These are phyloP conservation scores for Pseudolycoriella hygida DNA, from an alignment of 2,888 invertebrate species.

Conservation along the genomic window DNA sequence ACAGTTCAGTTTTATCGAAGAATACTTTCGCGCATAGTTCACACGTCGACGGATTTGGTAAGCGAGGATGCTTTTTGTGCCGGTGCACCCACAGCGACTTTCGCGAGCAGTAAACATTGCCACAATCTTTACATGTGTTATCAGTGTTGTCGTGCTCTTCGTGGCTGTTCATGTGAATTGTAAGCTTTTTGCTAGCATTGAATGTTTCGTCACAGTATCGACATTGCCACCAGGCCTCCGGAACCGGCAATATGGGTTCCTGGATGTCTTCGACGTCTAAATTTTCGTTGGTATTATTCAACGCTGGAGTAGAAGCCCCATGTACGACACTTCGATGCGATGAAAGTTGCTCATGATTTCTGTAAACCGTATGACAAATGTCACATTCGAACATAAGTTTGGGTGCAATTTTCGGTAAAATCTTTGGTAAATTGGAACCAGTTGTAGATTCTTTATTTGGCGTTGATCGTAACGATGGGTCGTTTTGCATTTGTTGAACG, in stretches of 20 bases:
- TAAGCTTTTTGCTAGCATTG: conserved; percentile 28
- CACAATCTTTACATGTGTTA: conserved; percentile 30
- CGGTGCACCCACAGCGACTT: conserved; percentile 31
- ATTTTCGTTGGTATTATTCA: not conserved
- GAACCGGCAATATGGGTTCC: conserved; percentile 6
- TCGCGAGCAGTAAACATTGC: conserved; percentile 28
- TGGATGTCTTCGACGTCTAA: conserved; percentile 5
- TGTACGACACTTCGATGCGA: conserved; percentile 25
- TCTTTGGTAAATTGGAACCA: not conserved
- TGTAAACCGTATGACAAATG: conserved; percentile 26
- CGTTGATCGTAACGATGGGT: conserved; percentile 4
- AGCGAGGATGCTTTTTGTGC: conserved; percentile 29
- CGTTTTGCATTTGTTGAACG: conserved; percentile 6
- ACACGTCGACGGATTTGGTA: conserved; percentile 26
- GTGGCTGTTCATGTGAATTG: conserved; percentile 29
- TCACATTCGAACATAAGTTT: conserved; percentile 22
- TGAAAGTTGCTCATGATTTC: conserved; percentile 22
- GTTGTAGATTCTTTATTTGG: conserved; percentile 6
- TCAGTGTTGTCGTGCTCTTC: conserved; percentile 28
- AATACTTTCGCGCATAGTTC: conserved; percentile 26
- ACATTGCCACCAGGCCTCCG: conserved; percentile 25
- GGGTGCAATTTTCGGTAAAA: not conserved
- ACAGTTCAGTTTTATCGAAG: conserved; percentile 26
- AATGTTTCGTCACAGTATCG: conserved; percentile 29
- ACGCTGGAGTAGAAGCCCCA: conserved; percentile 8